These are phyloP conservation scores for Cryptomyrus ogoouensis DNA, from an alignment of 2,113 vertebrate species.

Conservation along the genomic window DNA sequence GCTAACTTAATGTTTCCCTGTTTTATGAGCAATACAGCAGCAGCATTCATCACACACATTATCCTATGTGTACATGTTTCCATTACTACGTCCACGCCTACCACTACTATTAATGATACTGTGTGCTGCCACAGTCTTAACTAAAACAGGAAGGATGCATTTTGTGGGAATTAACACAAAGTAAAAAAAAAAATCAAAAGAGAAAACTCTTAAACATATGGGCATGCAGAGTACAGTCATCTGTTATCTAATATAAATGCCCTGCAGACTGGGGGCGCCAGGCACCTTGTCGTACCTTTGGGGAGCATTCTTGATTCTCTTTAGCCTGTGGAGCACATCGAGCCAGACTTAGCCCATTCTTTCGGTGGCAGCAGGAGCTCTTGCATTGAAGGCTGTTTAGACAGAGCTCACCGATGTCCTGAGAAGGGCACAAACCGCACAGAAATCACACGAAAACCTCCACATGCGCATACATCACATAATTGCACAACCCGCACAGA, in stretches of 20 bases:
- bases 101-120: neutral
- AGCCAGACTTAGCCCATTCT: slow-evolving; percentile 37
- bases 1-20: neutral
- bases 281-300: slow-evolving; percentile 38
- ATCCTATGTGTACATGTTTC: neutral
- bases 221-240: neutral
- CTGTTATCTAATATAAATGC: neutral
- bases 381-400: slow-evolving; percentile 61
- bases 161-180: neutral
- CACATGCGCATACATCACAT: neutral
- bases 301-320: slow-evolving; percentile 59
- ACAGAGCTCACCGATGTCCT: slow-evolving; percentile 64
- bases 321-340: slow-evolving; percentile 50
- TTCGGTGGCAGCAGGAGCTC: slow-evolving; percentile 57
- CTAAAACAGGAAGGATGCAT: neutral
- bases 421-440: neutral
- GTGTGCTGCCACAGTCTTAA: neutral
- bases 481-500: no score
- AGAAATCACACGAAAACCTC: neutral
- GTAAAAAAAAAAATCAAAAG: neutral
- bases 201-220: neutral
- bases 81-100: neutral
- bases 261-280: neutral
- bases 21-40: neutral
- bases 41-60: neutral